Percentiles rank a stretch among this genome's conserved stretches.
Conservation (phyloP, 2,113 vertebrate genomes). For the Upupa epops region DNA sequence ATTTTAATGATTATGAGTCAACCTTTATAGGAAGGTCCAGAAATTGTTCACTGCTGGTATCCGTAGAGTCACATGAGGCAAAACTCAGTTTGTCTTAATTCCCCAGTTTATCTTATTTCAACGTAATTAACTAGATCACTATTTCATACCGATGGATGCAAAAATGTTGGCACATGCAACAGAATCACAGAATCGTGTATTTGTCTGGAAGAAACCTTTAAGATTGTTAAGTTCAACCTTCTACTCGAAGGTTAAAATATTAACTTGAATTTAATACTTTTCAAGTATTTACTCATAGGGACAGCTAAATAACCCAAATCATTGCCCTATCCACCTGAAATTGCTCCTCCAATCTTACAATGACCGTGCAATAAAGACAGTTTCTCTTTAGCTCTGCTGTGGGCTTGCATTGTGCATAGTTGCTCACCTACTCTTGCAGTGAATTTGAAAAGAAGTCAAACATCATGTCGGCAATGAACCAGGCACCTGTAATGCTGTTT, state of each 20-base stretch:
- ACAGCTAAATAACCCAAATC: not conserved
- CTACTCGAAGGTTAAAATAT: too few species aligned
- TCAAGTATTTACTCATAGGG: not conserved
- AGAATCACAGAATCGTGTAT: too few species aligned
- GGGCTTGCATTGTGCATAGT: not conserved
- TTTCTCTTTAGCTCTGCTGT: not conserved
- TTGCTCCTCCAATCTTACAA: not conserved
- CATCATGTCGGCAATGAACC: not conserved
- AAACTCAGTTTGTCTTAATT: not conserved
- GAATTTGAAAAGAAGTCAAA: not conserved
- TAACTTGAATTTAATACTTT: not conserved
- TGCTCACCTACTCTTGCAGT: not conserved
- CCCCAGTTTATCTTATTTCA: not conserved
- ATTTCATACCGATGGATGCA: not conserved
- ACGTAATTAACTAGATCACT: not conserved
- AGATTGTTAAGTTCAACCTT: too few species aligned
- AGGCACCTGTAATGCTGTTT: not conserved
- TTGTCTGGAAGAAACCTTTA: too few species aligned
- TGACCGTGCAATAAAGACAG: not conserved
- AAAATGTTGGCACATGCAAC: not conserved
- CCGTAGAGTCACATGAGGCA: not conserved
- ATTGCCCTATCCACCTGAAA: not conserved
- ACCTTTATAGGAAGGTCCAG: not conserved
- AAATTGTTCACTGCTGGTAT: rapidly evolving
- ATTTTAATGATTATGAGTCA: not conserved